phyloP scores from a whole-genome alignment of 2,113 vertebrate species.

The Heterocephalus glaber region DNA sequence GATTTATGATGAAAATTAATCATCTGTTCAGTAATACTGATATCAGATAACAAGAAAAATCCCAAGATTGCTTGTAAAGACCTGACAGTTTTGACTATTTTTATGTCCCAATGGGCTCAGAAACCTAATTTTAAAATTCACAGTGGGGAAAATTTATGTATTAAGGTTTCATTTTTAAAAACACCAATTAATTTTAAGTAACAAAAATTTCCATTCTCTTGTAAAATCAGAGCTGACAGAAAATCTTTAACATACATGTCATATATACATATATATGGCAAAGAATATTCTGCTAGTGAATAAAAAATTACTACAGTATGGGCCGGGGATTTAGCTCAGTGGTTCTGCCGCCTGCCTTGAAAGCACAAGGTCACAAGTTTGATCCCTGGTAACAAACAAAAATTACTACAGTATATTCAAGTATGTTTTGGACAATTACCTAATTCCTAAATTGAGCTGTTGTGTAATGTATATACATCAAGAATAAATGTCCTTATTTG shows the following conservation, averaged over 20 bases:
- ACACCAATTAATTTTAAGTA: neutral
- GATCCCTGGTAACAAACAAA: no score
- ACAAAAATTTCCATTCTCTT: slow-evolving; percentile 33
- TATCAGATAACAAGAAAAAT: slow-evolving; percentile 13
- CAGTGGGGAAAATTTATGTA: neutral
- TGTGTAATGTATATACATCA: neutral
- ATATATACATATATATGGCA: neutral
- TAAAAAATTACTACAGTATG: neutral
- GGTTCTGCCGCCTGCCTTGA: no score
- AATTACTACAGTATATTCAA: slow-evolving; percentile 3
- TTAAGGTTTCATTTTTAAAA: slow-evolving; percentile 15
- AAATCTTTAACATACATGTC: neutral
- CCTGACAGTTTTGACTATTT: neutral
- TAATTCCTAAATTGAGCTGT: slow-evolving; percentile 18
- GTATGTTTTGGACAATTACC: slow-evolving; percentile 10
- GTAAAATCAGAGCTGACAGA: neutral
- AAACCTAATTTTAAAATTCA: slow-evolving; percentile 24
- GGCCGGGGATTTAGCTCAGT: no score
- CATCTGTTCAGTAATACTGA: slow-evolving; percentile 30
- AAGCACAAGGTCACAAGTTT: no score
- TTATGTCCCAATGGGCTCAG: neutral
- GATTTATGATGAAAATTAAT: slow-evolving; percentile 2
- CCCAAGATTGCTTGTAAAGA: neutral
- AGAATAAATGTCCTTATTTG: slow-evolving; percentile 21
- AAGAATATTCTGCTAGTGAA: neutral